Evolutionary conservation across 2,797 vertebrate species (phyloP).

Genomic region (Morus bassanus): DNA sequence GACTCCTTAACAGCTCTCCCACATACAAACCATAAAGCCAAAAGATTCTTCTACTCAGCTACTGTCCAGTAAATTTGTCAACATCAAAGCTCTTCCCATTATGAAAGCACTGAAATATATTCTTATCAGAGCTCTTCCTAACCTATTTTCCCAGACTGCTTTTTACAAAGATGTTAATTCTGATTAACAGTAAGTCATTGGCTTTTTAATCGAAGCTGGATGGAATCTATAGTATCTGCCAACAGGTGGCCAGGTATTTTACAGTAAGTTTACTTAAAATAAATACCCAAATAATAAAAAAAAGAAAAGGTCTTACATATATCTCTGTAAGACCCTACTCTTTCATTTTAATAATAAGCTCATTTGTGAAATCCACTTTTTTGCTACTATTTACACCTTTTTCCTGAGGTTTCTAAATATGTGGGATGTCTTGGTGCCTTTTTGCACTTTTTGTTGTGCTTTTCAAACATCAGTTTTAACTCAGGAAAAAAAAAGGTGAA

Average conservation of each 20-base stretch:
- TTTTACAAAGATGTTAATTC: neutral
- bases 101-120: neutral
- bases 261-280: neutral
- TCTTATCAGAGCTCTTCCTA: neutral
- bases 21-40: neutral
- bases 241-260: neutral
- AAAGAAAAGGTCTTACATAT: neutral
- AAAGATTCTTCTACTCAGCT: neutral
- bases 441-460: neutral
- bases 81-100: neutral
- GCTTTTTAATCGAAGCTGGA: neutral
- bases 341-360: neutral
- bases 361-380: neutral
- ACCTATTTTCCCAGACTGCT: neutral
- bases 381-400: neutral
- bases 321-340: neutral
- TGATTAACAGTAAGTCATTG: neutral
- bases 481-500: neutral
- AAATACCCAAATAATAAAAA: neutral
- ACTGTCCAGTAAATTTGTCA: neutral
- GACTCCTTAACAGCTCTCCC: neutral
- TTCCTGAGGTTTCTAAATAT: neutral
- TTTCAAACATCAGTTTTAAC: neutral
- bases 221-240: neutral
- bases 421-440: neutral